Conservation (phyloP, 1,140 invertebrate species). For the Temnothorax curvispinosus region DNA sequence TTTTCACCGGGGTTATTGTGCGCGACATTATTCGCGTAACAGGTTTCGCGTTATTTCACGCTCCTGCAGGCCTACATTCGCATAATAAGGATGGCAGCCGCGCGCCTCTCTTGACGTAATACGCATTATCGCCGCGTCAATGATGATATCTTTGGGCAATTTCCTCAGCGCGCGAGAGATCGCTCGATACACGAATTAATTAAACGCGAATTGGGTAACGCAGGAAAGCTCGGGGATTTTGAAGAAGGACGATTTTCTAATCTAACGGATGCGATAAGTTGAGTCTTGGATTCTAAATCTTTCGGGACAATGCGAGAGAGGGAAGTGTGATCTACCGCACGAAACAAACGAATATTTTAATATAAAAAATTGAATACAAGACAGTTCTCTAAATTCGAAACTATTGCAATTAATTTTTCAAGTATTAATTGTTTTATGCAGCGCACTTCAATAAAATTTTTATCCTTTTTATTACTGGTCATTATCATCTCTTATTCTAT, state of each 20-base stretch:
- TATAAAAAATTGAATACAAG: not conserved
- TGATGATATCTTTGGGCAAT: conserved; percentile 41
- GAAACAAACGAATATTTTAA: not conserved
- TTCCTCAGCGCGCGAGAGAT: conserved; percentile 13
- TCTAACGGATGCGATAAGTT: not conserved
- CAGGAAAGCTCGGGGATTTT: not conserved
- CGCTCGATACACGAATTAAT: conserved; percentile 24
- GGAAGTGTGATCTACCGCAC: no score
- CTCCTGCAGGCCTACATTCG: conserved; percentile 44
- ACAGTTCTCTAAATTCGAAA: not conserved
- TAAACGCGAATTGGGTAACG: conserved; percentile 21
- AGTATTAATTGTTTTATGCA: not conserved
- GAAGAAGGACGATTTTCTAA: not conserved
- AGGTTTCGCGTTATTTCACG: conserved; percentile 57
- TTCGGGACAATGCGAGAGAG: not conserved
- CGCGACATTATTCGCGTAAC: conserved; percentile 52
- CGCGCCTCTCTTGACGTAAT: conserved; percentile 36
- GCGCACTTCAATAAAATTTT: not conserved
- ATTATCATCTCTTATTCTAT: no score
- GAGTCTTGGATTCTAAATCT: not conserved
- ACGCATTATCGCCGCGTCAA: not conserved
- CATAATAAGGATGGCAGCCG: conserved; percentile 26
- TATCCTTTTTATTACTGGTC: not conserved
- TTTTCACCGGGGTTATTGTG: conserved; percentile 53
- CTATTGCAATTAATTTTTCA: not conserved